Evolutionary conservation across 1,140 invertebrate genomes (phyloP), one percentile per base, ranked within the genome.

Genomic region (Drosophila sechellia): DNA sequence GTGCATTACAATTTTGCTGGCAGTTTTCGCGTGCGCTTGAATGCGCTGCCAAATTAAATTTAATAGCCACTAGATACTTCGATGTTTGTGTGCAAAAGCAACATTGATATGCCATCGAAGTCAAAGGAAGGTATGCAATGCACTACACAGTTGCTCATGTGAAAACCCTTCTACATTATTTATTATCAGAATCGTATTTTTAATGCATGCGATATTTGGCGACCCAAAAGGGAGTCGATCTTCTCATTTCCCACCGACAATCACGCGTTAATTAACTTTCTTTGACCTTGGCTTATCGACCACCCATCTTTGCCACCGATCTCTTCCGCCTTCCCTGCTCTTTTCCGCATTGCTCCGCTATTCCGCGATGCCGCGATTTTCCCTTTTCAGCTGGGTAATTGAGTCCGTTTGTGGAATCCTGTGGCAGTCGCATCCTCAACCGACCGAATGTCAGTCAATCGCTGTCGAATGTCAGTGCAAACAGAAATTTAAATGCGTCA

Each of bases 401-500:
- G 66, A 70, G 66, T 70, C 66, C 42, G 66, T 49, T 57, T 55
- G 65, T 39, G 42, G 15, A 34, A 25, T 37, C 49, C 53, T 43
- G 46, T 46, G 48, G 37, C 61, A 68, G 20, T 65, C 59, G 59
- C 59, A 52, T 65, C 42, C 64, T 65, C 35, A 50, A 49, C 40
- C 64, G 10, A 20, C 40, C 40, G 63, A 31, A 53, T 70, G 66
- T 52, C 60, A 83, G 60, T 70, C 79, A 83, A 63, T 83, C 53
- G 79, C 75, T 66, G 72, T 65, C 76, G 76, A 50, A 61, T 71
- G 56, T 65, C 63, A 57, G 8, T 56, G 58, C 72, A 86, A 87
- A 85, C 79, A 78, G 76, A 84, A 86, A 85, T 86, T 86, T 78
- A 85, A 85, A 85, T 85, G 81, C 78, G 83, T 86, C 83, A 86